Evolutionary conservation across 53 echinoderm and acorn worm genomes (phyloP), one percentile per base, ranked within the genome.

Genomic region (Paelopatides confundens): DNA sequence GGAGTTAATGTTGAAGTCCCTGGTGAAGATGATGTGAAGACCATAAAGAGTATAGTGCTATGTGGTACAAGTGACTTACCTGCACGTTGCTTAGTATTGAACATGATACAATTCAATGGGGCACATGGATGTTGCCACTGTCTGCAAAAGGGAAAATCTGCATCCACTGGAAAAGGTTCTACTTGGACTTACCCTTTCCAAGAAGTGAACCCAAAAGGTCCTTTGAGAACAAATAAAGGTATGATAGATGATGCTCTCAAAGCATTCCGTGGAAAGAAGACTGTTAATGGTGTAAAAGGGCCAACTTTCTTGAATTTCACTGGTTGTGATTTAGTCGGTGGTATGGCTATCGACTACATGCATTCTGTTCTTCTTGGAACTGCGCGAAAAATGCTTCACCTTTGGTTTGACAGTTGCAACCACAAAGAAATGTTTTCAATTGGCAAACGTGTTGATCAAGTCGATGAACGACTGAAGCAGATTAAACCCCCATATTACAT

Each of bases 311-410:
- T 64, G 11, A 27, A 11, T 71, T 71, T 4, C 71, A 35, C 15
- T 15, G 26, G 50, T 2, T 53, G 1, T 89, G 90, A 90, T 64
- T 13, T 90, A 23, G 66, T 85, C 4, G 51, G 77, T 12, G 89
- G 89, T 2, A 92, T 89, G 15, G 93, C 86, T 10, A 58, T 92
- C 5, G 93, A 92, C 38, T 92, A 69, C 40, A 92, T 92, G 93
- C 93, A 92, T 32, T 66, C 70, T 3, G 81, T 92, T n/a, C 49
- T 92, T 8, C 65, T 88, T 21, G 93, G 93, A 32, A 66, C 89
- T 47, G 77, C 68, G 3, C 23, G 68, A 26, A 88, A 63, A 48
- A 32, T 93, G 15, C 21, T 90, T 7, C 29, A 67, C 17, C 62
- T 91, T 14, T 91, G 94, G 94, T 81, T 89, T 63, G 86, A 86